Conservation (phyloP, 2,113 vertebrate genomes). For the Pituophis catenifer region DNA sequence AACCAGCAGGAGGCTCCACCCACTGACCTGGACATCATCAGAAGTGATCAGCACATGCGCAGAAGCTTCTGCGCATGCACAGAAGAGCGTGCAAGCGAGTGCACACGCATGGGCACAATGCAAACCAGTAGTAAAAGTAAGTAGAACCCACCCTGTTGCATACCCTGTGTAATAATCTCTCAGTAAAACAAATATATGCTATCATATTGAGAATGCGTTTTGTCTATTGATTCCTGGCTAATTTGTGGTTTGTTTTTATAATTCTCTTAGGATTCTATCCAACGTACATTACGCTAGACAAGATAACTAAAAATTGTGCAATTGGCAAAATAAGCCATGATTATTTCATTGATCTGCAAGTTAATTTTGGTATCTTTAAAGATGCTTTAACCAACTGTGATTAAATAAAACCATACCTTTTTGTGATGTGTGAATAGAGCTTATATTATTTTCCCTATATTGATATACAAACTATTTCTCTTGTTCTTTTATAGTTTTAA, state of each 20-base stretch:
- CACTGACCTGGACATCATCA: no score
- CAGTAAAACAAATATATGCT: background rate
- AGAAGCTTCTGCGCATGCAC: no score
- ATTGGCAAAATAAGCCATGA: background rate
- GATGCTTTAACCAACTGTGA: background rate
- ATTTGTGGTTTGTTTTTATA: background rate
- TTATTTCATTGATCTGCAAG: background rate
- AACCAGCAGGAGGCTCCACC: no score
- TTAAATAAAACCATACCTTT: background rate
- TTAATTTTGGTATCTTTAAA: background rate
- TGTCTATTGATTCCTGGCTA: background rate
- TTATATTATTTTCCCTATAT: background rate
- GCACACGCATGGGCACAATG: no score
- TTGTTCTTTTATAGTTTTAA: background rate
- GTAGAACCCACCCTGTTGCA: no score
- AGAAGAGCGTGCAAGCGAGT: no score
- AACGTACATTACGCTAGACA: background rate
- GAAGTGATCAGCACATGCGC: no score
- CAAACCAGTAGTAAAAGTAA: no score
- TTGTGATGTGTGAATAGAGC: background rate
- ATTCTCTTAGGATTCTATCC: background rate
- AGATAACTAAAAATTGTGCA: background rate
- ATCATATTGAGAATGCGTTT: background rate
- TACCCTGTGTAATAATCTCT: background rate
- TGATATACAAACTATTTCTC: background rate